Base-by-base conservation (phyloP, 2,888 invertebrate species). In the Vesta saturnalis region DNA sequence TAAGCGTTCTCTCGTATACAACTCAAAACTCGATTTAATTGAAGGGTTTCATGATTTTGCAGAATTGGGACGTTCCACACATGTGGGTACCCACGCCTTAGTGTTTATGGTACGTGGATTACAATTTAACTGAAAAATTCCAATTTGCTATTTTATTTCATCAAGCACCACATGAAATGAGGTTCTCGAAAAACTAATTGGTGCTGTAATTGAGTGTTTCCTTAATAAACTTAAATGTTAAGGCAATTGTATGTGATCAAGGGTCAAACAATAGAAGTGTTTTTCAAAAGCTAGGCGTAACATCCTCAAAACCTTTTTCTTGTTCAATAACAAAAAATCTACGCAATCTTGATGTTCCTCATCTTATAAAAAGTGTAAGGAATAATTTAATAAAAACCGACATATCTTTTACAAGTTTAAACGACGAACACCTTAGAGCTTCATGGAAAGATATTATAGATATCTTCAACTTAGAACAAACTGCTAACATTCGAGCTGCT, bases 291-390 rank as follows among this genome's bases (percentile, higher is more conserved):
- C 30, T 30, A 30, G 30, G 30, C 10, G 30, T 30, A 30, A 30
- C 30, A 30, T 30, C 30, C 30, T 30, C 30, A 30, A 30, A 30
- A 30, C 30, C 30, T 30, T 30, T 30, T 30, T 30, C 30, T 30
- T 43, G 5, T 4, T 43, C 2, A 43, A 43, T 43, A 43, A 43
- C 12, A 43, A 43, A 43, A 43, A 43, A 30, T 43, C 12, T 43
- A 43, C 12, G 43, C 43, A 43, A 43, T 43, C 43, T 43, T 43
- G 43, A 43, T 43, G 43, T 43, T 43, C 14, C 43, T 43, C n/a
- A n/a, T n/a, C n/a, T n/a, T n/a, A n/a, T n/a, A n/a, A n/a, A n/a
- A n/a, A n/a, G n/a, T n/a, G n/a, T n/a, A n/a, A n/a, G n/a, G n/a
- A n/a, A n/a, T n/a, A n/a, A n/a, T n/a, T n/a, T n/a, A n/a, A n/a